Evolutionary conservation across 2,888 invertebrate genomes (phyloP).

Genomic region (Brachycybe producta): DNA sequence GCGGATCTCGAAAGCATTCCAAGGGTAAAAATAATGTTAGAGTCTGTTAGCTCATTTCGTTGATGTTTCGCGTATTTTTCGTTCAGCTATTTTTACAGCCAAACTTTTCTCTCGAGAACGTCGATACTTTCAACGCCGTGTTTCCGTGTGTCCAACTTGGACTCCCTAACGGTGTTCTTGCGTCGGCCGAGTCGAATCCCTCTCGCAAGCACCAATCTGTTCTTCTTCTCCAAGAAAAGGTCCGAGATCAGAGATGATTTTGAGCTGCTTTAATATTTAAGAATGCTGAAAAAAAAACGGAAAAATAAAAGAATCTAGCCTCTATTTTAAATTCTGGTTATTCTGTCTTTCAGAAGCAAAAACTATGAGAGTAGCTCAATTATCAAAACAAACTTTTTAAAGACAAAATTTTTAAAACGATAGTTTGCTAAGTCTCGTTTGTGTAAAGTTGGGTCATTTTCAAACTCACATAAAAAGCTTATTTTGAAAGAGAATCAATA

Average conservation of each 20-base stretch:
- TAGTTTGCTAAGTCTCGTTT: too few species aligned
- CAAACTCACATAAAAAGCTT: too few species aligned
- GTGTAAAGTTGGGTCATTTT: too few species aligned
- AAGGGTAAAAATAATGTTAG: slow-evolving; percentile 32
- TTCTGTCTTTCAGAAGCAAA: too few species aligned
- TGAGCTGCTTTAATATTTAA: too few species aligned
- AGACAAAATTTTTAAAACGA: too few species aligned
- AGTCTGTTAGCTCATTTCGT: background rate
- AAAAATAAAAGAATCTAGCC: too few species aligned
- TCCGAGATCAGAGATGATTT: slow-evolving; percentile 26
- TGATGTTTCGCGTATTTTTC: slow-evolving; percentile 2
- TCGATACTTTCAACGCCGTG: slow-evolving; percentile 67
- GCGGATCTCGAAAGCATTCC: slow-evolving; percentile 57
- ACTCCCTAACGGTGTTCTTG: slow-evolving; percentile 18
- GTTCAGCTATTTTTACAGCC: slow-evolving; percentile 60
- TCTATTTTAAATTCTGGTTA: too few species aligned
- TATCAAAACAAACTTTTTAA: too few species aligned
- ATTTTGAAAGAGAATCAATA: too few species aligned
- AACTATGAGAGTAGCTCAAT: too few species aligned
- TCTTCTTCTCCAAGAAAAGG: slow-evolving; percentile 67
- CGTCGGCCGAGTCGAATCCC: slow-evolving; percentile 23
- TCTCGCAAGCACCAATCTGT: slow-evolving; percentile 31
- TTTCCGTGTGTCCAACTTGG: slow-evolving; percentile 50
- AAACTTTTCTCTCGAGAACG: slow-evolving; percentile 62
- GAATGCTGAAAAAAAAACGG: too few species aligned